Evolutionary conservation across 2,113 vertebrate species (phyloP), one percentile per base, ranked within the genome.

Genomic region (Cavia porcellus): DNA sequence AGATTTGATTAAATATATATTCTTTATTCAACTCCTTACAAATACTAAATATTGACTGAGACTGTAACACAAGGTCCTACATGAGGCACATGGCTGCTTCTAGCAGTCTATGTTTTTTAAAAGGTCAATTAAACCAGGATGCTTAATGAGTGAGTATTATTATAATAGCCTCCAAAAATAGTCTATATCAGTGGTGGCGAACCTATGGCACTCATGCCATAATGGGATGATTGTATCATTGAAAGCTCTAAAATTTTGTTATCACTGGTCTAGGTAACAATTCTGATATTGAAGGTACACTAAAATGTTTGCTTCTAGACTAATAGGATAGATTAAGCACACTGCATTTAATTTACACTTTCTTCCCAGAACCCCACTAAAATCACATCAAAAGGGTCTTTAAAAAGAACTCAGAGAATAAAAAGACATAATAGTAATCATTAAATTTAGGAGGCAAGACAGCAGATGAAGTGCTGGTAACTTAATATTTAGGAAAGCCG

Each of bases 81-180:
- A n/a, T 92, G 19, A 81, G 57, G 61, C 38, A 96, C 55, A 47
- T 82, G 72, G 75, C 28, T 88, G 82, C 85, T 87, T 81, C 47
- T 52, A 90, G 77, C 75, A 85, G 66, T 92, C 81, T 59, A 82
- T 59, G 32, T 68, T 96, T 96, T 94, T 59, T 85, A 96, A 97
- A 92, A 90, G 28, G 72, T 89, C 79, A 94, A 85, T 85, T 80
- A 96, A 95, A 89, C n/a, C 7, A 93, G 42, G 92, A 80, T 86
- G 84, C n/a, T 6, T 80, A 80, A 45, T 77, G 92, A 81, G 30
- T 81, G 42, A 97, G 50, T 90, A 92, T 13, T 89, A 28, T 68
- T 80, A 55, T 35, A 64, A 89, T 30, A 45, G 59, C 25, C 30
- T 2, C 35, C 81, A 86, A 89, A 50, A 47, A 79, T 32, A 50